These are phyloP conservation scores for Scytalopus superciliaris DNA, from an alignment of 2,113 vertebrate genomes.

Conservation along the genomic window DNA sequence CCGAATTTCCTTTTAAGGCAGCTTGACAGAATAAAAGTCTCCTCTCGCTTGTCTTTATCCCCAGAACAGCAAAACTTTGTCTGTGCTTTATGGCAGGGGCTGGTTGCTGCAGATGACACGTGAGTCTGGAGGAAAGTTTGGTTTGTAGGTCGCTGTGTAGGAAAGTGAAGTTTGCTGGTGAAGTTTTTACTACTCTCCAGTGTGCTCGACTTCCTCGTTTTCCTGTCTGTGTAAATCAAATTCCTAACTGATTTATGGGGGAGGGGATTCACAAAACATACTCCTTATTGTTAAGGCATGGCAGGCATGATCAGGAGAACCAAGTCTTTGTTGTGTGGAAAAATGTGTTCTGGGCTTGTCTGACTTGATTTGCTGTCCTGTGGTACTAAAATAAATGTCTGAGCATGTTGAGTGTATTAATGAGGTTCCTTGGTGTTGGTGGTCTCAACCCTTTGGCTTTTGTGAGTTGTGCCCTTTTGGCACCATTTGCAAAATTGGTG, in stretches of 20 bases:
- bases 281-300: not conserved
- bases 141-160: constrained; percentile 30
- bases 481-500: not conserved
- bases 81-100: constrained; percentile 16
- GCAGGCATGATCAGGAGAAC: not conserved
- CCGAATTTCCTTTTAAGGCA: constrained; percentile 43
- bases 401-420: not conserved
- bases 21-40: constrained; percentile 22
- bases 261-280: not conserved
- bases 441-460: not conserved
- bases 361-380: not conserved
- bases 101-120: constrained; percentile 38
- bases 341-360: not conserved
- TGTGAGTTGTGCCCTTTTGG: not conserved
- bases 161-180: constrained; percentile 55
- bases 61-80: not conserved
- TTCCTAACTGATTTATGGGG: constrained; percentile 9
- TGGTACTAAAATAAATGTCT: not conserved
- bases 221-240: constrained; percentile 36
- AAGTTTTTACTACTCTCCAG: constrained; percentile 56
- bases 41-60: not conserved
- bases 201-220: constrained; percentile 41
- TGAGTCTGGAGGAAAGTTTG: constrained; percentile 58
- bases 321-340: not conserved
- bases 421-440: not conserved